Percentiles rank a stretch among this genome's conserved stretches.
These are phyloP conservation scores for Pocota personata DNA, from an alignment of 2,888 invertebrate genomes.

Conservation along the genomic window DNA sequence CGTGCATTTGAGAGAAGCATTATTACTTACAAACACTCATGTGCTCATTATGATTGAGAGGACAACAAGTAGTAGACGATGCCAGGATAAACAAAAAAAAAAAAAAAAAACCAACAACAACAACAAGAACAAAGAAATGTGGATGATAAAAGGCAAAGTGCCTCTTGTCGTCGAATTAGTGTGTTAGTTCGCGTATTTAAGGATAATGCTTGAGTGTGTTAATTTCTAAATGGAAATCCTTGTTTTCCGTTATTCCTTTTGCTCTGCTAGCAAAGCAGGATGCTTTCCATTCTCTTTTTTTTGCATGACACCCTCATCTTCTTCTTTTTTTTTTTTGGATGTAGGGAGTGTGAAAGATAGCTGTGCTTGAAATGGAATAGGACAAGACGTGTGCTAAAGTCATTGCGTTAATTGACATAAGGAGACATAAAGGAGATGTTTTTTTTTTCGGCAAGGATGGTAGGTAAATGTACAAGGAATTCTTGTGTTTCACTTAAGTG, in stretches of 20 bases:
- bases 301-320: neutral
- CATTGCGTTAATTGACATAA: constrained; percentile 52
- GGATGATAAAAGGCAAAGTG: constrained; percentile 46
- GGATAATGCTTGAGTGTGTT: constrained; percentile 64
- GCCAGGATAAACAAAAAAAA: neutral
- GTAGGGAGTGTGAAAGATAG: neutral
- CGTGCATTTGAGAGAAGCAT: constrained; percentile 31
- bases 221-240: constrained; percentile 63
- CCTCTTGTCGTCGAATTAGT: constrained; percentile 61
- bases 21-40: constrained; percentile 62
- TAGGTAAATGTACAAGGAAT: neutral
- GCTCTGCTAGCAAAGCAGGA: neutral
- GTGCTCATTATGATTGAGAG: constrained; percentile 65
- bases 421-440: neutral
- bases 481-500: constrained; percentile 1
- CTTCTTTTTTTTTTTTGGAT: neutral
- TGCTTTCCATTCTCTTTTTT: neutral
- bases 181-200: constrained; percentile 64
- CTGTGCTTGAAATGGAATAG: constrained; percentile 16
- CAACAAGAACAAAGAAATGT: constrained; percentile 10
- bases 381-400: constrained; percentile 36
- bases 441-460: neutral
- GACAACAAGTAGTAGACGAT: constrained; percentile 23
- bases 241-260: constrained; percentile 17
- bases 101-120: neutral